Percentiles rank a stretch among this genome's conserved stretches.
phyloP scores from a whole-genome alignment of 37 sponge, comb jelly and placozoan species.

The Crambe crambe region DNA sequence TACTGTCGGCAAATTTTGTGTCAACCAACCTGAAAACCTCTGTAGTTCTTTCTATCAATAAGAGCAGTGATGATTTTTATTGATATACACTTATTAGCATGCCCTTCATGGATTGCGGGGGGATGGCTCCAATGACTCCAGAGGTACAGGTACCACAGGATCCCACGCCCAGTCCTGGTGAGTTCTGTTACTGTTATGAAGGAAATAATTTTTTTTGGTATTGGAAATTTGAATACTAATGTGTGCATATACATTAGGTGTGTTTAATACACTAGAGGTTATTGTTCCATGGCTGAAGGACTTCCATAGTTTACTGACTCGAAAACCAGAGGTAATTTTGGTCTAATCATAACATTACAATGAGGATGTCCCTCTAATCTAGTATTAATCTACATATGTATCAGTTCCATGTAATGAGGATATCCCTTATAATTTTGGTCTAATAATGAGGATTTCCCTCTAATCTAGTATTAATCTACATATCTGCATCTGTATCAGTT shows the following conservation, averaged over 20 bases:
- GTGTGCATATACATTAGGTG: neutral
- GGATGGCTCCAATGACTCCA: neutral
- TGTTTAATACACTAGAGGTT: neutral
- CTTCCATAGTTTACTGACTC: slow-evolving; percentile 34
- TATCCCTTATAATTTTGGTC: neutral
- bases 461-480: neutral
- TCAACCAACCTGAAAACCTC: too few relatives aligned
- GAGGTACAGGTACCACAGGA: neutral
- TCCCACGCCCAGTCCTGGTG: slow-evolving; percentile 2
- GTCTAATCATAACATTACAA: too few relatives aligned
- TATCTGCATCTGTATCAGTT: too few relatives aligned
- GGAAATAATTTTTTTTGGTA: too few relatives aligned
- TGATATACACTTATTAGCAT: too few relatives aligned
- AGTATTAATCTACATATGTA: neutral
- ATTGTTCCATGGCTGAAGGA: slow-evolving; percentile 34
- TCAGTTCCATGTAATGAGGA: neutral
- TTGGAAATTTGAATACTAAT: neutral
- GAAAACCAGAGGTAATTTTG: slow-evolving; percentile 34
- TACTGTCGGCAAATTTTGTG: too few relatives aligned
- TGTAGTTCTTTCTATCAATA: too few relatives aligned
- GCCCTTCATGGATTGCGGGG: too few relatives aligned
- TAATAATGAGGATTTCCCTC: neutral
- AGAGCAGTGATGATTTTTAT: too few relatives aligned
- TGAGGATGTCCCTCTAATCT: neutral
- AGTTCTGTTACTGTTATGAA: too few relatives aligned